phyloP scores from a whole-genome alignment of 2,888 invertebrate species.

The Trichopoda pennipes region DNA sequence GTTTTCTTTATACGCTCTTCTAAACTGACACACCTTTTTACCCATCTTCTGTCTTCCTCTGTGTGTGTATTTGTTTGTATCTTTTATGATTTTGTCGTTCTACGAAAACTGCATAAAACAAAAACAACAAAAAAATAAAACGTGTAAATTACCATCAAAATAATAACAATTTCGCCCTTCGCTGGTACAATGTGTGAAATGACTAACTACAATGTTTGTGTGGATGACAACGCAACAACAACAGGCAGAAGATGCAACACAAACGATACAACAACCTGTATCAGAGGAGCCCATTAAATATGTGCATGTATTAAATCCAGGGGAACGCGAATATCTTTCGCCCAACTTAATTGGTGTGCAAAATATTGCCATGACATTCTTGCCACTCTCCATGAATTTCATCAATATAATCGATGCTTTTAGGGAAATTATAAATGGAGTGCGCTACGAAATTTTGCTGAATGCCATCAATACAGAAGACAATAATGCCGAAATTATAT shows the following conservation, averaged over 20 bases:
- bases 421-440: constrained; percentile 79
- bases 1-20: constrained; percentile 50
- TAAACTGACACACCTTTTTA: constrained; percentile 7
- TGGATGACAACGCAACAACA: constrained; percentile 2
- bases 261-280: constrained; percentile 66
- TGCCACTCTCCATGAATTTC: constrained; percentile 78
- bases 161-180: neutral
- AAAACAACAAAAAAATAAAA: no score
- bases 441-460: constrained; percentile 78
- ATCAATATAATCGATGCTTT: constrained; percentile 79
- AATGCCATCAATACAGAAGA: constrained; percentile 77
- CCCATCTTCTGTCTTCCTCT: constrained; percentile 20
- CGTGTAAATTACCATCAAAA: constrained; percentile 12
- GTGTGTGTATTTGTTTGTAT: constrained; percentile 18
- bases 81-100: neutral
- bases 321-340: constrained; percentile 79
- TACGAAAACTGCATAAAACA: neutral
- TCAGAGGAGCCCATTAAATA: constrained; percentile 75
- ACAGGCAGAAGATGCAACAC: constrained; percentile 45
- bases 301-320: constrained; percentile 78
- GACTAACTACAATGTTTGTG: neutral
- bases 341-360: constrained; percentile 79
- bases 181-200: no score
- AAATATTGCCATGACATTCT: constrained; percentile 79
- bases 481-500: constrained; percentile 79